Conservation (phyloP, 1,140 invertebrate genomes). For the Rhynchophorus ferrugineus region DNA sequence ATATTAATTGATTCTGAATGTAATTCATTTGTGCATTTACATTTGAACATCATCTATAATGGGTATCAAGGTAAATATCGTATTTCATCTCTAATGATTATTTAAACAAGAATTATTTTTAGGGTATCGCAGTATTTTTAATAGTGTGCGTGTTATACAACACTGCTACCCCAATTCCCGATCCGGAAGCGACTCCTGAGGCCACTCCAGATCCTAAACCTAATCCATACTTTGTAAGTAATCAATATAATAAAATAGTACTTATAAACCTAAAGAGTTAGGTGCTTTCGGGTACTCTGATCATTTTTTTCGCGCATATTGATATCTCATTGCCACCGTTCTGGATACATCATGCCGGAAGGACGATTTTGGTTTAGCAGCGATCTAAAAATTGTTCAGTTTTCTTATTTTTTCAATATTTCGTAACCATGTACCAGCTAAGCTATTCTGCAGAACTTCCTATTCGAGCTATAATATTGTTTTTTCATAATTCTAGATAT, state of each 20-base stretch:
- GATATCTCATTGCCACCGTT: too few relatives aligned
- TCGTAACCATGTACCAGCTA: too few relatives aligned
- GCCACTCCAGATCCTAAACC: neutral
- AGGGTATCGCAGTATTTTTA: neutral
- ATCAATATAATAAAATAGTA: neutral
- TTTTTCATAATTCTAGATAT: too few relatives aligned
- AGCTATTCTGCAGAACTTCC: too few relatives aligned
- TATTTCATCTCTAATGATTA: neutral
- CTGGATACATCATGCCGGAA: too few relatives aligned
- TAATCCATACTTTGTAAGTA: slow-evolving; percentile 1
- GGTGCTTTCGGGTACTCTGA: too few relatives aligned
- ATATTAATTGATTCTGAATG: neutral
- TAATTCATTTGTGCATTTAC: neutral
- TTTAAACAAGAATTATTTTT: slow-evolving; percentile 1
- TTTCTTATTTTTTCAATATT: too few relatives aligned
- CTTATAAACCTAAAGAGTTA: too few relatives aligned
- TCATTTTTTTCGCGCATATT: too few relatives aligned
- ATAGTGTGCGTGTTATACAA: neutral
- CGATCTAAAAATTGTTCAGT: too few relatives aligned
- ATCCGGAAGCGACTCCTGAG: neutral
- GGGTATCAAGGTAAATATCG: neutral
- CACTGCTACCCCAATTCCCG: neutral
- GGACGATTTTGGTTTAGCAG: too few relatives aligned
- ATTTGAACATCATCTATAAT: neutral
- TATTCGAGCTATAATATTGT: too few relatives aligned